Conservation (phyloP, 2,888 invertebrate species). For the Aphrophora alni region DNA sequence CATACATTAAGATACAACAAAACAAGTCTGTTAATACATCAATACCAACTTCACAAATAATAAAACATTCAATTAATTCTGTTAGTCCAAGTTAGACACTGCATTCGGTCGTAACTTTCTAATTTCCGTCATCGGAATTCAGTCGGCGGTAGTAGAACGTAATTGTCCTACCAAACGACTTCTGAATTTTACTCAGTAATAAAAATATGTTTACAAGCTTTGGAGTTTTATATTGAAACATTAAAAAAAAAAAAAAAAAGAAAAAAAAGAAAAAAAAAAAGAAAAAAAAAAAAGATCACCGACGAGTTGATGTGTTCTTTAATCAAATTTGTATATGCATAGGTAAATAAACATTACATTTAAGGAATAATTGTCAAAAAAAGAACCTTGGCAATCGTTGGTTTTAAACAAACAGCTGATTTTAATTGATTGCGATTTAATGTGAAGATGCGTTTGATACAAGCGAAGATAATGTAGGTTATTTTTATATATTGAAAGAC, state of each 20-base stretch:
- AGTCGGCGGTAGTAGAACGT: neutral
- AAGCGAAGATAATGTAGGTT: too few species aligned
- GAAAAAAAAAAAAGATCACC: neutral
- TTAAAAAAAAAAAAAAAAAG: neutral
- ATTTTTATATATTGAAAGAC: too few species aligned
- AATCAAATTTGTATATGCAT: too few species aligned
- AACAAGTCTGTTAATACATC: neutral
- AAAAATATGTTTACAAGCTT: neutral
- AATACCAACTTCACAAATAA: neutral
- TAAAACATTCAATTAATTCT: neutral
- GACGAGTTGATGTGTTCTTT: neutral
- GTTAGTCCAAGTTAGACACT: too few species aligned
- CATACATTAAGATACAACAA: neutral
- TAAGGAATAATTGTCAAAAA: too few species aligned
- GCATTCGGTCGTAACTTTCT: neutral
- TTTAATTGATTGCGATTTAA: too few species aligned
- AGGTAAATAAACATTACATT: too few species aligned
- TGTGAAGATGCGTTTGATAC: too few species aligned
- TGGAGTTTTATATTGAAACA: neutral
- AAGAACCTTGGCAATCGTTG: too few species aligned
- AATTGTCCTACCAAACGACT: neutral
- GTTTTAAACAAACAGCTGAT: too few species aligned
- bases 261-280: neutral
- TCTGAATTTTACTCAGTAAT: neutral
- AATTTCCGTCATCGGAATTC: neutral